Evolutionary conservation across 2,888 invertebrate genomes (phyloP).

Genomic region (Lepidocyrtoides sp.): DNA sequence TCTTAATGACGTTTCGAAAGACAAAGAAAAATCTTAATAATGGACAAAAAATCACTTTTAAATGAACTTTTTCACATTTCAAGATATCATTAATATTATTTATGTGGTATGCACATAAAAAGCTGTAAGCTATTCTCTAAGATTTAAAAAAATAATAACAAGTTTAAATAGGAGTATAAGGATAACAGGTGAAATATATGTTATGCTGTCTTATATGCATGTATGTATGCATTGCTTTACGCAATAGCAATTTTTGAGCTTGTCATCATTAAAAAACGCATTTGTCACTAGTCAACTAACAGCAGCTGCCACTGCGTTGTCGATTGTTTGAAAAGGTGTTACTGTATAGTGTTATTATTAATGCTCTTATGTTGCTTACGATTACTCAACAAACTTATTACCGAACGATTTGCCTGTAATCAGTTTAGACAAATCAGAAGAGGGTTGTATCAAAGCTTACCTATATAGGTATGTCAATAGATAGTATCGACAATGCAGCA

Average conservation of each 20-base stretch:
- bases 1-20: slow-evolving; percentile 55
- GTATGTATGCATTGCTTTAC: not conserved
- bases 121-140: not conserved
- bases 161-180: not conserved
- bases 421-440: slow-evolving; percentile 52
- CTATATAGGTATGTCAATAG: not conserved
- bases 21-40: slow-evolving; percentile 34
- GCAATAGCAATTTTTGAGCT: slow-evolving; percentile 20
- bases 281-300: slow-evolving; percentile 50
- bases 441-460: slow-evolving; percentile 11
- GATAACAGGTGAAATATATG: not conserved
- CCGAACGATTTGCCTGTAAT: slow-evolving; percentile 22
- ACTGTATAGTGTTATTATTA: slow-evolving; percentile 7
- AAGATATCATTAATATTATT: slow-evolving; percentile 4
- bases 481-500: slow-evolving; percentile 29
- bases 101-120: not conserved
- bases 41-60: slow-evolving; percentile 37
- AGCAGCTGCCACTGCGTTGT: slow-evolving; percentile 2
- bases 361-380: not conserved
- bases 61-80: not conserved
- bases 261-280: slow-evolving; percentile 62
- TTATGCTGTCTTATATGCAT: not conserved
- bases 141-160: slow-evolving; percentile 54
- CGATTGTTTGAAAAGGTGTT: slow-evolving; percentile 23
- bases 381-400: slow-evolving; percentile 45